Evolutionary conservation across 2,797 vertebrate species (phyloP).

Genomic region (Cygnus olor): DNA sequence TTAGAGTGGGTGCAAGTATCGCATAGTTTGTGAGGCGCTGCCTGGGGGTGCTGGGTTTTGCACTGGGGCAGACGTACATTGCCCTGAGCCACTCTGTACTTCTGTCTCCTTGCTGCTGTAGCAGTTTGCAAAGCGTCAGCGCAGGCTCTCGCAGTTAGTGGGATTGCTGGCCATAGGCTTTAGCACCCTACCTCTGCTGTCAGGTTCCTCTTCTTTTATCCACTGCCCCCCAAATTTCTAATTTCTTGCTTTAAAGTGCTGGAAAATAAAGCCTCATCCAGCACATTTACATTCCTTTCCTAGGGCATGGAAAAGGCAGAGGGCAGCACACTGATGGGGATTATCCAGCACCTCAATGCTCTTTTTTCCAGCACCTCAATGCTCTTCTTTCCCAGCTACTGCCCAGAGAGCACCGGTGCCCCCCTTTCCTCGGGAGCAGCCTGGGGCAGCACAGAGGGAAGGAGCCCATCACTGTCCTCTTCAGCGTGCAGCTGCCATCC

Average conservation of each 20-base stretch:
- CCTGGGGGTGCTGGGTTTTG: not conserved
- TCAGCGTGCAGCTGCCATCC: accelerated
- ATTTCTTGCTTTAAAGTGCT: not conserved
- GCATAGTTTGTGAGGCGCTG: not conserved
- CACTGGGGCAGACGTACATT: not conserved
- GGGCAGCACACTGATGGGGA: not conserved
- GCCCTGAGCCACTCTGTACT: not conserved
- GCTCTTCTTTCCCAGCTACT: not conserved
- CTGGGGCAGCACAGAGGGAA: not conserved
- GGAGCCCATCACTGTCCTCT: not conserved
- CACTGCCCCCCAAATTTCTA: not conserved
- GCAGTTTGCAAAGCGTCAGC: not conserved
- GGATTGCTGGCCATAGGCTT: not conserved
- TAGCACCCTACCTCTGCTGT: not conserved
- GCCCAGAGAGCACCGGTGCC: not conserved
- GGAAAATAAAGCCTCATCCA: accelerated
- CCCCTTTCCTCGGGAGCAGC: not conserved
- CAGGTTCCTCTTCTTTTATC: not conserved
- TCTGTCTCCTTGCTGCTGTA: not conserved
- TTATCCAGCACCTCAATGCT: not conserved
- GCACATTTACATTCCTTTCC: not conserved
- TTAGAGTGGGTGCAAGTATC: not conserved
- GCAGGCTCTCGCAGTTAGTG: not conserved
- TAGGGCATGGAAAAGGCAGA: not conserved
- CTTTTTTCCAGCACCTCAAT: not conserved